These are phyloP conservation scores for Carpatolechia fugitivella DNA, from an alignment of 2,888 invertebrate species.

Conservation along the genomic window DNA sequence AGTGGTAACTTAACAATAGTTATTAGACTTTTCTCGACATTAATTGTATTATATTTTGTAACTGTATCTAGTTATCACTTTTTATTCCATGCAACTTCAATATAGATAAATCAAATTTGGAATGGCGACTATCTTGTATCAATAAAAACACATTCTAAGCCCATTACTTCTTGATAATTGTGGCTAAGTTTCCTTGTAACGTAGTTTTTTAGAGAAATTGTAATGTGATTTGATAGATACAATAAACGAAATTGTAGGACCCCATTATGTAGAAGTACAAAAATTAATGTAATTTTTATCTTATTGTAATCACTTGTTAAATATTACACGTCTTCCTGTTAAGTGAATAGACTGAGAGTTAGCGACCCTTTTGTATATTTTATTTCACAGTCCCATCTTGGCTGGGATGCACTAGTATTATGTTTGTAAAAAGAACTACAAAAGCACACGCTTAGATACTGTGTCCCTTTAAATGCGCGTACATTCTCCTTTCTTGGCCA, in stretches of 20 bases:
- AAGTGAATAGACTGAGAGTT: slow-evolving; percentile 66
- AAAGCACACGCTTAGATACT: slow-evolving; percentile 65
- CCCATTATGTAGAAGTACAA: slow-evolving; percentile 68
- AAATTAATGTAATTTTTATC: slow-evolving; percentile 64
- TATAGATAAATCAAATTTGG: slow-evolving; percentile 32
- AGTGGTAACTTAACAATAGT: too few relatives aligned
- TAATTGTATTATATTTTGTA: too few relatives aligned
- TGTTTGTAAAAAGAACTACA: slow-evolving; percentile 46
- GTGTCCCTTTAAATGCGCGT: too few relatives aligned
- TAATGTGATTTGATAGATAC: slow-evolving; percentile 43
- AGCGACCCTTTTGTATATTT: slow-evolving; percentile 44
- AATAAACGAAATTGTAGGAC: slow-evolving; percentile 41
- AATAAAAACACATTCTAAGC: too few relatives aligned
- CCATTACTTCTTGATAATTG: slow-evolving; percentile 32
- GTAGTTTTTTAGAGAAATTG: slow-evolving; percentile 55
- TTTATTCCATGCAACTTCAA: too few relatives aligned
- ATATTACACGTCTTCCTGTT: slow-evolving; percentile 61
- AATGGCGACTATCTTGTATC: slow-evolving; percentile 22
- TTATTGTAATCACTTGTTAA: slow-evolving; percentile 37
- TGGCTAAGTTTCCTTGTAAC: slow-evolving; percentile 32
- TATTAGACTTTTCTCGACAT: too few relatives aligned
- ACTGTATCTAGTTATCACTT: too few relatives aligned
- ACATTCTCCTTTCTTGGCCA: too few relatives aligned
- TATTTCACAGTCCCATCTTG: slow-evolving; percentile 49
- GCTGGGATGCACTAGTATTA: slow-evolving; percentile 75